Evolutionary conservation across 2,797 vertebrate genomes (phyloP).

Genomic region (Phoebastria nigripes): DNA sequence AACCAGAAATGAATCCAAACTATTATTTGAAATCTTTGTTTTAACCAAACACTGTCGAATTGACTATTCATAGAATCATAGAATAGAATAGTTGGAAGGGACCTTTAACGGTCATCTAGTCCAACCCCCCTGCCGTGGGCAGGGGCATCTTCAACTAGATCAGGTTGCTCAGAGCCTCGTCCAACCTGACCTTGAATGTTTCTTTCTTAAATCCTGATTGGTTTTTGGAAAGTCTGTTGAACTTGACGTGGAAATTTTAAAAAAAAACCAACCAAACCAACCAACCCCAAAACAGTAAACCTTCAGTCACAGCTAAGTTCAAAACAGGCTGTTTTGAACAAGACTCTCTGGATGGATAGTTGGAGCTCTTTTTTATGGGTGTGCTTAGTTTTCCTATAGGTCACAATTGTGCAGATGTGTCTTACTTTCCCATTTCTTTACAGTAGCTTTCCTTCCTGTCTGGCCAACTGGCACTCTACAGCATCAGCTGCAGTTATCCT

Average conservation of each 20-base stretch:
- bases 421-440: not conserved
- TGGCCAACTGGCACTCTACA: not conserved
- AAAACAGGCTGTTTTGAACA: not conserved
- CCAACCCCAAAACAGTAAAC: not conserved
- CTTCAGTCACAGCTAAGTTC: not conserved
- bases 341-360: not conserved
- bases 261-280: not conserved
- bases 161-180: no score
- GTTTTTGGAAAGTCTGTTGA: not conserved
- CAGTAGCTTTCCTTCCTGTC: not conserved
- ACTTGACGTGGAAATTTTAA: not conserved
- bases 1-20: not conserved
- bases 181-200: no score
- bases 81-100: no score
- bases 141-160: no score
- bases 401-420: not conserved
- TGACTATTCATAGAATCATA: not conserved
- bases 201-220: not conserved
- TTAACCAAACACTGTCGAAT: not conserved
- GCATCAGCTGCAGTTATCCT: not conserved
- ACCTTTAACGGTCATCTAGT: no score
- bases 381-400: not conserved
- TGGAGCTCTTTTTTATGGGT: not conserved
- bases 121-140: no score
- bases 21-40: not conserved